A percentile compares a stretch with the other conserved stretches of the same genome.
These are phyloP conservation scores for Coracias cyanogaster DNA, from an alignment of 2,797 vertebrate species.

Conservation along the genomic window DNA sequence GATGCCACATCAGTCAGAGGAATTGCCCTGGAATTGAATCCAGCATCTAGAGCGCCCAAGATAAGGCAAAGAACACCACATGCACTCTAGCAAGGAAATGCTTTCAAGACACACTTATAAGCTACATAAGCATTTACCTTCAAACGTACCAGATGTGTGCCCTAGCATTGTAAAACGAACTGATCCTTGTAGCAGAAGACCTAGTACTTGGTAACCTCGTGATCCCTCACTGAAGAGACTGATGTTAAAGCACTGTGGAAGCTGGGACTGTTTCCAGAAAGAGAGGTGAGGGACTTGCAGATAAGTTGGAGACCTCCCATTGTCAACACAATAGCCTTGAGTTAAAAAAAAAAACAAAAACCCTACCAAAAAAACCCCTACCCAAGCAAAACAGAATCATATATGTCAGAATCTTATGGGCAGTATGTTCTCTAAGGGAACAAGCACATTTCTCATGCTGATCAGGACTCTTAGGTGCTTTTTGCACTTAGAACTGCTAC, in stretches of 20 bases:
- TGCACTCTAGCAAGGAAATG: neutral
- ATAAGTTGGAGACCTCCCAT: neutral
- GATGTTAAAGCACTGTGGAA: neutral
- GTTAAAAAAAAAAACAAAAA: neutral
- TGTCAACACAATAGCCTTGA: rapidly evolving
- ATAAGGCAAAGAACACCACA: neutral
- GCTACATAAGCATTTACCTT: neutral
- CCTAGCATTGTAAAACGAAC: neutral
- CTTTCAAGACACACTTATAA: neutral
- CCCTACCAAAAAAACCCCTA: neutral
- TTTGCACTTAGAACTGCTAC: neutral
- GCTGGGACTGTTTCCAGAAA: neutral
- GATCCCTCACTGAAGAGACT: neutral
- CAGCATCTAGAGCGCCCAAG: neutral
- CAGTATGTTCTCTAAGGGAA: neutral
- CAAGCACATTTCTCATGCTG: neutral
- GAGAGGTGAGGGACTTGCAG: neutral
- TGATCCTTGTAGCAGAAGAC: neutral
- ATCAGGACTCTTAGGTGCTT: neutral
- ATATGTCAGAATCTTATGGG: rapidly evolving
- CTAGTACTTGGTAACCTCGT: neutral
- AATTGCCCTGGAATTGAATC: neutral
- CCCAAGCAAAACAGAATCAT: neutral
- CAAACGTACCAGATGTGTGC: neutral
- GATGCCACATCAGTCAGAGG: neutral